Base-by-base conservation (phyloP, 2,113 vertebrate species). In the Peucedramus taeniatus region DNA sequence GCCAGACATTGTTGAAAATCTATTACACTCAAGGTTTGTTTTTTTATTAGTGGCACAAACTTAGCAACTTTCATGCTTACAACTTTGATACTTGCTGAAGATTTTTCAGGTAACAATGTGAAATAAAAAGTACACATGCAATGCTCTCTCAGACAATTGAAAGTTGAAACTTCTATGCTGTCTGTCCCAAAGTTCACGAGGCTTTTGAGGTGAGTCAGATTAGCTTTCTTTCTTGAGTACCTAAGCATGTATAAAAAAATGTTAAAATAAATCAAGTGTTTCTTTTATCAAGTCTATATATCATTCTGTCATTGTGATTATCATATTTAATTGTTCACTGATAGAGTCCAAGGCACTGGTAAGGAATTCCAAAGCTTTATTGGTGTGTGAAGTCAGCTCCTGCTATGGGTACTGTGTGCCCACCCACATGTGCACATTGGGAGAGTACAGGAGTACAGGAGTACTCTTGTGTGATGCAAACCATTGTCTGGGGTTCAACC, bases 351-450 rank as follows among this genome's bases (percentile, higher is more conserved):
- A 71, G 28, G 37, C 26, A 37, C 17, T 40, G n/a, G 27, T 72
- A 50, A 86, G 45, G 51, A 84, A 82, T 84, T 71, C 20, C 57
- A 68, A 60, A 60, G 10, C 24, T 71, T 51, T 61, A 9, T 11
- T 2, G 0, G 9, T 56, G 47, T 84, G 28, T 44, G 37, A 92
- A 64, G 45, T 13, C 10, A 8, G 8, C 30, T 85, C 22, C 35
- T 76, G 33, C 28, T 31, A 22, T 1, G 3, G n/a, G 11, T 5
- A 6, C 13, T 27, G 10, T 39, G 15, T 50, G 54, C 44, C 31
- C 33, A 68, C 19, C 15, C 21, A 47, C 33, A 12, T 0, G 0
- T 14, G 4, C 12, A 3, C 0, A 2, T 15, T 80, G 0, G 0
- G 56, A 20, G n/a, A n/a, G n/a, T n/a, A n/a, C n/a, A n/a, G n/a